A percentile compares a stretch with the other conserved stretches of the same genome.
Conservation (phyloP, 2,888 invertebrate genomes). For the Pristionchus maxplancki region DNA sequence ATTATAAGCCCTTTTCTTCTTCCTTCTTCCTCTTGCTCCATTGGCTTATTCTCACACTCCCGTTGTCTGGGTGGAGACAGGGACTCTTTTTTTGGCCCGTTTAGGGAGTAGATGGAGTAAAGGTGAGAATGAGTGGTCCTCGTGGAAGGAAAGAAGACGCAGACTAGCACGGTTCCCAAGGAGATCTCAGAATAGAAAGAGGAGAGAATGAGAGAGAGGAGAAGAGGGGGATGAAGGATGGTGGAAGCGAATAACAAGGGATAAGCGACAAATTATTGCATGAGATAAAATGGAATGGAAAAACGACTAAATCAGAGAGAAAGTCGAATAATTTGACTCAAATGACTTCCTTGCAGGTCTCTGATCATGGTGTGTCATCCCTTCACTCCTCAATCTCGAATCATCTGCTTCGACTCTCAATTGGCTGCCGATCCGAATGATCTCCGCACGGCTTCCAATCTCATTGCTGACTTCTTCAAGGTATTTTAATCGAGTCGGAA, state of each 20-base stretch:
- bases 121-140: background rate
- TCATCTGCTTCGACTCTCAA: slow-evolving; percentile 70
- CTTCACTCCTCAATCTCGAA: slow-evolving; percentile 61
- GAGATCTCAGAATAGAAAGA: slow-evolving; percentile 30
- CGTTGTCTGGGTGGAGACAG: slow-evolving; percentile 4
- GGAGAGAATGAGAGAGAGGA: background rate
- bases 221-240: background rate
- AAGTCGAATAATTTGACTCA: background rate
- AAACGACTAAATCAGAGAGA: background rate
- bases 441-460: slow-evolving; percentile 60
- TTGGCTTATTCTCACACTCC: background rate
- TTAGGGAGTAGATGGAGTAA: background rate
- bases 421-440: slow-evolving; percentile 63
- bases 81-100: background rate
- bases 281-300: background rate
- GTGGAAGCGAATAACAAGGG: background rate
- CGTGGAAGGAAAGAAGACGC: background rate
- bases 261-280: background rate
- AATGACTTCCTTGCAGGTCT: slow-evolving; percentile 60
- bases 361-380: slow-evolving; percentile 68
- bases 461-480: slow-evolving; percentile 66
- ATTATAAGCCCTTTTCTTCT: slow-evolving; percentile 18
- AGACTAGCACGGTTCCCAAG: slow-evolving; percentile 39
- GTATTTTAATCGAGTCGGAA: slow-evolving; percentile 50
- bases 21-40: background rate